phyloP scores from a whole-genome alignment of 2,888 invertebrate genomes.

The Himalopsyche tibetana region DNA sequence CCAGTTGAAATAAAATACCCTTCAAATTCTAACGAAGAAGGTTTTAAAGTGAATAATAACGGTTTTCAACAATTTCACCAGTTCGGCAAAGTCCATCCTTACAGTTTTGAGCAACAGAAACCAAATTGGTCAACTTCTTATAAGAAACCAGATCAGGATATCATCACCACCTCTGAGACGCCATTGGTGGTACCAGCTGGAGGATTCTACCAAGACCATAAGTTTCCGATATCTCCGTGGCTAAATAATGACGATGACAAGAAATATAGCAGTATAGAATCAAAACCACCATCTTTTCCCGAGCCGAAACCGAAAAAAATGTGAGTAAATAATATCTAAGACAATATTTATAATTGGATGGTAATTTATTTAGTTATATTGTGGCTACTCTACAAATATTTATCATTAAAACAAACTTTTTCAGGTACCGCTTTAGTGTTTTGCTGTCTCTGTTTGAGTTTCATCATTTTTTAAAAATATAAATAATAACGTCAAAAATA shows the following conservation, averaged over 20 bases:
- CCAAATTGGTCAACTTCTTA: slow-evolving; percentile 54
- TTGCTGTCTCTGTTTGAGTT: too few relatives aligned
- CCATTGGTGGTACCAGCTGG: slow-evolving; percentile 56
- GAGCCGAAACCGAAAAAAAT: slow-evolving; percentile 37
- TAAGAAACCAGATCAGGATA: slow-evolving; percentile 49
- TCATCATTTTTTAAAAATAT: too few relatives aligned
- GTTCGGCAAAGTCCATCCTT: slow-evolving; percentile 49
- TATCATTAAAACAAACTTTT: too few relatives aligned
- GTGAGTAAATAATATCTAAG: slow-evolving; percentile 38
- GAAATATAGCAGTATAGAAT: slow-evolving; percentile 37
- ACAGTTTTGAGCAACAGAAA: slow-evolving; percentile 57
- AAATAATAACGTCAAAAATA: too few relatives aligned
- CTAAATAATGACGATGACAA: slow-evolving; percentile 52
- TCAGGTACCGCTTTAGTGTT: too few relatives aligned
- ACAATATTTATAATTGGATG: too few relatives aligned
- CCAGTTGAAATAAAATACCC: not conserved
- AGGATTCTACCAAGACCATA: slow-evolving; percentile 62
- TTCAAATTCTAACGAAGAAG: not conserved
- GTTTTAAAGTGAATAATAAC: not conserved
- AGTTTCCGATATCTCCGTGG: slow-evolving; percentile 57
- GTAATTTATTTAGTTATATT: too few relatives aligned
- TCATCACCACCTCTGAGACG: slow-evolving; percentile 46
- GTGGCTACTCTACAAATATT: too few relatives aligned
- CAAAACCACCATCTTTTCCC: slow-evolving; percentile 11
- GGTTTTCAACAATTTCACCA: slow-evolving; percentile 8